Conservation (phyloP, 2,797 vertebrate species). For the Anniella stebbinsi region DNA sequence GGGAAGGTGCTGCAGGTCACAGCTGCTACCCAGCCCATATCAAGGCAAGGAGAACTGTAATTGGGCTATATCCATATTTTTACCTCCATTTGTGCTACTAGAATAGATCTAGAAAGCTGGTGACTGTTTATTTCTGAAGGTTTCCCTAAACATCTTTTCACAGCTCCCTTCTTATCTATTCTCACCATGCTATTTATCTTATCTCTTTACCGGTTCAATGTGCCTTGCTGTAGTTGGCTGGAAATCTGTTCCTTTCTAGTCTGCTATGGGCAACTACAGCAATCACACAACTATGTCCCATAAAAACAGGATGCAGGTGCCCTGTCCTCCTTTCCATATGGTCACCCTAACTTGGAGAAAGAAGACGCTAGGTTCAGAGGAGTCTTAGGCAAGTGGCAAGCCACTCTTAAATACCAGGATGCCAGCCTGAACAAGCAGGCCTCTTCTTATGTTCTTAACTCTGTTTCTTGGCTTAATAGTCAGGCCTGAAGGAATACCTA, state of each 20-base stretch:
- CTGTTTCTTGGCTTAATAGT: neutral
- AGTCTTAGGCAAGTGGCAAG: neutral
- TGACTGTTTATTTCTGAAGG: neutral
- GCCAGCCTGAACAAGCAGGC: neutral
- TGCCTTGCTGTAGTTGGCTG: neutral
- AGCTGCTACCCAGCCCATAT: neutral
- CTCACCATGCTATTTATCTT: constrained; percentile 2
- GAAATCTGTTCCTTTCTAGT: neutral
- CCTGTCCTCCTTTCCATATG: too few species aligned
- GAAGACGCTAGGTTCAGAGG: neutral
- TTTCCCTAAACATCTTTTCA: constrained; percentile 17
- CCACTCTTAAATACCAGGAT: neutral
- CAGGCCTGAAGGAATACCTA: neutral
- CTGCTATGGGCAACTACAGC: neutral
- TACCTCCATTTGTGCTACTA: neutral
- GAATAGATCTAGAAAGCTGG: neutral
- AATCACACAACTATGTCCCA: neutral
- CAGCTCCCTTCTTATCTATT: neutral
- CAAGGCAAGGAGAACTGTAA: neutral
- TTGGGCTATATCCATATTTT: neutral
- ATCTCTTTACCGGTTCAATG: neutral
- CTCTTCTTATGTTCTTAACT: neutral
- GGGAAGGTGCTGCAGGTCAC: neutral
- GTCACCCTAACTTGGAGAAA: too few species aligned
- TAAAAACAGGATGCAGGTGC: too few species aligned